These are phyloP conservation scores for Sminthopsis crassicaudata DNA, from an alignment of 2,113 vertebrate genomes.

Conservation along the genomic window DNA sequence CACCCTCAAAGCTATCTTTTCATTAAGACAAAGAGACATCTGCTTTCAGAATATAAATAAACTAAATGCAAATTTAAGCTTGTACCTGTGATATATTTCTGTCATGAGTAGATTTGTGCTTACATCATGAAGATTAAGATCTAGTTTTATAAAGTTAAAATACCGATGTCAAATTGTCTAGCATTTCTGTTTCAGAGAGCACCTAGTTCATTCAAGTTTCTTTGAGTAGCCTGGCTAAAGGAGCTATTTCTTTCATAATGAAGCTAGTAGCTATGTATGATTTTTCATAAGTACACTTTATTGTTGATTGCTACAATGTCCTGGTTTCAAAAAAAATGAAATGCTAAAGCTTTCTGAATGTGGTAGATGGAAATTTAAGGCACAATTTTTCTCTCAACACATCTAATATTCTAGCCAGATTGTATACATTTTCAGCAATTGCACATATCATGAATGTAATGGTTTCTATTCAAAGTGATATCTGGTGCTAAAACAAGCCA, in stretches of 20 bases:
- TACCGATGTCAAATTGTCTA: background rate
- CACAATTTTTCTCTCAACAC: slow-evolving; percentile 2
- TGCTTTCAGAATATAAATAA: slow-evolving; percentile 10
- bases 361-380: slow-evolving; percentile 2
- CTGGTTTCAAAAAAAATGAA: slow-evolving; percentile 15
- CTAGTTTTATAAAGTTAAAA: background rate
- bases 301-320: slow-evolving; percentile 18
- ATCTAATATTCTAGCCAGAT: slow-evolving; percentile 10
- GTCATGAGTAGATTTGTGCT: background rate
- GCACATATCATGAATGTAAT: slow-evolving; percentile 33
- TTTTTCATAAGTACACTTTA: background rate
- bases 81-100: too few relatives aligned
- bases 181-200: background rate
- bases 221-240: background rate
- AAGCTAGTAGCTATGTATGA: background rate
- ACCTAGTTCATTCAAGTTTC: background rate
- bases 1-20: background rate
- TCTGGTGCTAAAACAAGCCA: slow-evolving; percentile 26
- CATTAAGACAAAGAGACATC: background rate
- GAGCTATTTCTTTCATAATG: background rate
- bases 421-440: background rate
- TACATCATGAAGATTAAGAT: background rate
- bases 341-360: background rate
- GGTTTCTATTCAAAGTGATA: background rate
- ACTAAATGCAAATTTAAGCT: background rate